Evolutionary conservation across 2,113 vertebrate species (phyloP), one percentile per base, ranked within the genome.

Genomic region (Dendropsophus ebraccatus): DNA sequence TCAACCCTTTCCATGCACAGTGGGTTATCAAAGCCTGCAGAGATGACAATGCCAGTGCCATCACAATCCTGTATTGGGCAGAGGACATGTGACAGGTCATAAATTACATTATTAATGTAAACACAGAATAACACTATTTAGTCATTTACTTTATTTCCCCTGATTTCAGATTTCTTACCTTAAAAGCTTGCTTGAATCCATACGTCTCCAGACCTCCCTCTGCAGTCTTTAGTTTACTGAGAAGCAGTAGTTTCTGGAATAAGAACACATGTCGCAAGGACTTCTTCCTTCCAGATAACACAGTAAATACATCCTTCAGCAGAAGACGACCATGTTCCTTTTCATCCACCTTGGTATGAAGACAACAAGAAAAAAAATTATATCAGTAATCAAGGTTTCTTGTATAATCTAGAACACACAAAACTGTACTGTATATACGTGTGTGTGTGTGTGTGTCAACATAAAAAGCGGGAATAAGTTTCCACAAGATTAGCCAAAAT

Each of bases 201-300:
- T 95, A 97, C 37, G 82, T 77, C 32, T 89, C 92, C 58, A 93
- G 90, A 3, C 92, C 95, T 0, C 93, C 92, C 16, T 92, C 91
- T 0, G 93, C 78, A n/a, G 92, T 95, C 90, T 96, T 97, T 87
- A 92, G 92, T 87, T 98, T 98, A 93, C 95, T 96, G 90, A 98
- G 95, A 83, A 98, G 92, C 76, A 97, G 88, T 12, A 94, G 89
- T 79, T 96, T 94, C 87, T 97, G 96, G 88, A 96, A 98, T 67
- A 98, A 96, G 90, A 98, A 97, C 75, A 96, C 90, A 1, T 92
- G 95, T 69, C 96, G 94, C 50, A 94, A 82, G 56, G 94, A 94
- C 89, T 96, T 97, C 82, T 95, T 94, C 4, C 96, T 91, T 8
- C 95, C 96, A 3, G 94, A 94, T 32, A 94, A 94, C 79, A 96